A percentile compares a stretch with the other conserved stretches of the same genome.
Conservation (phyloP, 1,140 invertebrate species). For the Drosophila tani region DNA sequence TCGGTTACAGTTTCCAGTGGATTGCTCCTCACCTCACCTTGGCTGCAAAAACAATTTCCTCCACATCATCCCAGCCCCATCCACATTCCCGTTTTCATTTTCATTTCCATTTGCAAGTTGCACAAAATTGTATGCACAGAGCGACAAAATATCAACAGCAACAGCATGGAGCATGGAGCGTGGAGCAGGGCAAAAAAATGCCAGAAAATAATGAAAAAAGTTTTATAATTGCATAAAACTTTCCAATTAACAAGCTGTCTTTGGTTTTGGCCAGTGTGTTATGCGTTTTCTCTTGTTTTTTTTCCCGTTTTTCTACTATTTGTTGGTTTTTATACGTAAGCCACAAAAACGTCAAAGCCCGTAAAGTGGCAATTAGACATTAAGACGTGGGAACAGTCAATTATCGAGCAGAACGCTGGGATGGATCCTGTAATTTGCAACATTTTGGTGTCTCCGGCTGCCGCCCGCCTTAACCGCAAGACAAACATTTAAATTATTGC, state of each 20-base stretch:
- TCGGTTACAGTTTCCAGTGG: slow-evolving; percentile 71
- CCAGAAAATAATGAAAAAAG: slow-evolving; percentile 79
- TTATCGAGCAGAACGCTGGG: slow-evolving; percentile 36
- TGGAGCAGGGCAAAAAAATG: slow-evolving; percentile 45
- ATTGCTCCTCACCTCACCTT: slow-evolving; percentile 32
- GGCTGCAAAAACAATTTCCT: background rate
- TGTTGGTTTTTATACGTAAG: slow-evolving; percentile 23
- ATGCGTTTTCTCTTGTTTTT: slow-evolving; percentile 11
- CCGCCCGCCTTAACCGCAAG: slow-evolving; percentile 19
- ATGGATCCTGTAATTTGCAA: slow-evolving; percentile 25
- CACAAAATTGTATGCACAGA: slow-evolving; percentile 65
- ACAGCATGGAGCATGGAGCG: background rate
- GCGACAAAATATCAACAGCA: slow-evolving; percentile 72
- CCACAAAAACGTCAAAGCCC: slow-evolving; percentile 49
- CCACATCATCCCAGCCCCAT: no score
- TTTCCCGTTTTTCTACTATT: slow-evolving; percentile 3
- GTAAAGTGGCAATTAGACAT: slow-evolving; percentile 70
- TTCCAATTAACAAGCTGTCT: slow-evolving; percentile 82
- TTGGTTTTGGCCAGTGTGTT: slow-evolving; percentile 58
- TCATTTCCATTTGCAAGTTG: slow-evolving; percentile 60
- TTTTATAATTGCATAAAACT: slow-evolving; percentile 83
- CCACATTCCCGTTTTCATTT: slow-evolving; percentile 29
- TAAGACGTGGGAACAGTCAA: slow-evolving; percentile 46
- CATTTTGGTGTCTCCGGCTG: slow-evolving; percentile 2
- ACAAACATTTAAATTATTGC: slow-evolving; percentile 61